phyloP scores from a whole-genome alignment of 2,113 vertebrate genomes.

The Centropus bengalensis region DNA sequence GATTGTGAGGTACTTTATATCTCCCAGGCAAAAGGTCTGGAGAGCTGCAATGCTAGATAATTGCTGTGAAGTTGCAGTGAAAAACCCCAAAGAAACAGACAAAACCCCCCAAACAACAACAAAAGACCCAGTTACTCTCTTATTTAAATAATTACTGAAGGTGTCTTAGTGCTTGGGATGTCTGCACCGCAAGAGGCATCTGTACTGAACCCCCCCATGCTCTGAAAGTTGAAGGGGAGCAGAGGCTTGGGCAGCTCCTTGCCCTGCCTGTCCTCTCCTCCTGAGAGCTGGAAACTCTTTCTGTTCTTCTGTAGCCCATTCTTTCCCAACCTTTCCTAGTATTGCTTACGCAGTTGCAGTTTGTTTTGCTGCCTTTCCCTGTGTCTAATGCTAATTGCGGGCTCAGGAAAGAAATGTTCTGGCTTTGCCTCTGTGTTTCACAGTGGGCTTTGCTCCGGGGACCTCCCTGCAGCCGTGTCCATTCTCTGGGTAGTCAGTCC shows the following conservation, averaged over 20 bases:
- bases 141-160: neutral
- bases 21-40: neutral
- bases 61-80: neutral
- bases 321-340: neutral
- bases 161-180: neutral
- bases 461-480: neutral
- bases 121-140: neutral
- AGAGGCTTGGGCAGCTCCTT: neutral
- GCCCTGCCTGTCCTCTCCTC: neutral
- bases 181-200: neutral
- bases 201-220: neutral
- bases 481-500: neutral
- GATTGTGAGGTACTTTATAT: neutral
- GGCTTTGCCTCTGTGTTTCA: rapidly evolving
- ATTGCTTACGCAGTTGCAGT: neutral
- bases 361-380: neutral
- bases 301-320: neutral
- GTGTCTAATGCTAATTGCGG: neutral
- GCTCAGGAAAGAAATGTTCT: neutral
- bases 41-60: neutral
- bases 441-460: neutral
- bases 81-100: neutral
- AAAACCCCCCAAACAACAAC: neutral
- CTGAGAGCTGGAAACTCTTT: neutral
- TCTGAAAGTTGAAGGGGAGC: neutral